A percentile compares a stretch with the other conserved stretches of the same genome.
Evolutionary conservation across 1,140 invertebrate genomes (phyloP).

Genomic region (Adelges cooleyi): DNA sequence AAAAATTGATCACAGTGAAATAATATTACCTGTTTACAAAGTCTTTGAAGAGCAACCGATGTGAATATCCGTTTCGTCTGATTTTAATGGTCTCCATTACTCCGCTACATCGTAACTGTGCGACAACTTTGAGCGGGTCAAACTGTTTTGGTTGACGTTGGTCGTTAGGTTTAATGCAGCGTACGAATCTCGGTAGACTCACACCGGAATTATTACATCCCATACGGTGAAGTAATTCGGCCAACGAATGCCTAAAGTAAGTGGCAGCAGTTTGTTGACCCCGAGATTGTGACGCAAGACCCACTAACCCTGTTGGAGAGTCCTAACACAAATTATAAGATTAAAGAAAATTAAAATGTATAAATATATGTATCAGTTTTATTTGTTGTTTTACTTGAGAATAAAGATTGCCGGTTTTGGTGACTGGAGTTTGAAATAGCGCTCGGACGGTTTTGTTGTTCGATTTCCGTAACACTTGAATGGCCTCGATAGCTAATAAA

Average conservation of each 20-base stretch:
- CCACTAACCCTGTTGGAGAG: constrained; percentile 12
- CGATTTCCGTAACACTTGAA: constrained; percentile 62
- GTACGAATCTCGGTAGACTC: constrained; percentile 66
- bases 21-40: constrained; percentile 57
- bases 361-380: too few species aligned
- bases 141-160: constrained; percentile 53
- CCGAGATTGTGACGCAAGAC: constrained; percentile 54
- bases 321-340: too few species aligned
- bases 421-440: constrained; percentile 68
- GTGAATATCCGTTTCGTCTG: constrained; percentile 67
- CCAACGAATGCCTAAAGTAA: constrained; percentile 71
- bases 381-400: constrained; percentile 33
- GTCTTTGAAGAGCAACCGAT: constrained; percentile 63
- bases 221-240: constrained; percentile 76
- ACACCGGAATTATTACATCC: constrained; percentile 47
- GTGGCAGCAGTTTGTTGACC: constrained; percentile 74
- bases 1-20: not conserved
- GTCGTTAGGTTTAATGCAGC: constrained; percentile 75
- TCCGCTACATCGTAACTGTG: constrained; percentile 67
- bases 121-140: constrained; percentile 57
- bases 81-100: constrained; percentile 72
- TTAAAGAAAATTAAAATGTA: constrained; percentile 13
- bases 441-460: constrained; percentile 59
- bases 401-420: constrained; percentile 65
- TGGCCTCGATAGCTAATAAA: constrained; percentile 65